phyloP scores from a whole-genome alignment of 2,888 invertebrate species.

The Cephus nigrinus region DNA sequence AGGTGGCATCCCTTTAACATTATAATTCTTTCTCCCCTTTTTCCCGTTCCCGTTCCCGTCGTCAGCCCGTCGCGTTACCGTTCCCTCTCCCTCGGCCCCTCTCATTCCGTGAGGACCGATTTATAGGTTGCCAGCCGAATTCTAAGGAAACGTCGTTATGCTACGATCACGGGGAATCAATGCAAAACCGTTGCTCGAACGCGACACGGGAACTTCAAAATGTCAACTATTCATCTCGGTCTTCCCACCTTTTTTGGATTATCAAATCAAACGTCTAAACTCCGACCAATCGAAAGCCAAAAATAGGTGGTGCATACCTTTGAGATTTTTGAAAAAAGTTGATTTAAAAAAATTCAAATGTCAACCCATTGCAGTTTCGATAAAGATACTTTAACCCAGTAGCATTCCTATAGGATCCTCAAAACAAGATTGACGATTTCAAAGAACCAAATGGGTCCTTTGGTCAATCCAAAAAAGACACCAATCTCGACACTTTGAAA shows the following conservation, averaged over 20 bases:
- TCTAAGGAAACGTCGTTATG: conserved; percentile 58
- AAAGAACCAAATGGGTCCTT: neutral
- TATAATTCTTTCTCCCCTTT: conserved; percentile 56
- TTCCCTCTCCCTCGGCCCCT: conserved; percentile 9
- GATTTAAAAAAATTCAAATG: neutral
- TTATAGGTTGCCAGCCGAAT: conserved; percentile 52
- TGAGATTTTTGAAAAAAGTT: neutral
- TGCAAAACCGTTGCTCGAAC: conserved; percentile 54
- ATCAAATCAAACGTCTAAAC: neutral
- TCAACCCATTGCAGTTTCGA: neutral
- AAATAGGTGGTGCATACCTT: neutral
- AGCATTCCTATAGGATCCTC: neutral
- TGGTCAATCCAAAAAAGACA: neutral
- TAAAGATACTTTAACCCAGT: neutral
- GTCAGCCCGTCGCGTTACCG: neutral
- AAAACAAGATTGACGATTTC: neutral
- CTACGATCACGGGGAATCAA: conserved; percentile 47
- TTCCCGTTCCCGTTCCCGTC: conserved; percentile 1
- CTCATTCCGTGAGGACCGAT: conserved; percentile 50
- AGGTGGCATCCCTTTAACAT: conserved; percentile 64
- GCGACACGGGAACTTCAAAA: conserved; percentile 3
- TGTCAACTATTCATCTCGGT: neutral
- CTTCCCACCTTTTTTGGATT: neutral
- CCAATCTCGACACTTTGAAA: neutral
- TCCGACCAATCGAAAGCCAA: neutral